Evolutionary conservation across 1,140 invertebrate species (phyloP), one percentile per base, ranked within the genome.

Genomic region (Hirudo medicinalis): DNA sequence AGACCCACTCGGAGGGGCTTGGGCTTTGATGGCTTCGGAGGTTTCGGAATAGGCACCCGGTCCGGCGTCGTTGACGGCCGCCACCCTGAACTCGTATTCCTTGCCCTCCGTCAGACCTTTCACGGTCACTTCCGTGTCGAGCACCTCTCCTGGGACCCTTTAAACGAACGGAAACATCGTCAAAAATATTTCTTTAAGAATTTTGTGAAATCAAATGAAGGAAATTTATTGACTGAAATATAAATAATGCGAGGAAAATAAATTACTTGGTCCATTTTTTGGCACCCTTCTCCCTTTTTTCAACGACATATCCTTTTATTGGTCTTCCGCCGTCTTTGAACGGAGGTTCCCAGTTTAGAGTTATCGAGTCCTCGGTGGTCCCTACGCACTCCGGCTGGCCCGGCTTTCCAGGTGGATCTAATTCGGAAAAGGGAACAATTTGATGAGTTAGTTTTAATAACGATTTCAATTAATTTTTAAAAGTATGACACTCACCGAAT

Each of bases 31-130:
- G 1, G 90, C 86, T 76, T 96, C 94, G 13, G 92, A 94, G 73
- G 89, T 88, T 72, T 90, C 88, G 76, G 91, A 94, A 85, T 87
- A 97, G 17, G 89, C 88, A 49, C 94, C 93, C 80, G 93, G 90
- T 0, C 93, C 94, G 40, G 93, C 95, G 54, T 91, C 91, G 82
- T 97, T 98, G 20, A 94, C 83, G 32, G 94, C 95, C 8, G 91
- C 89, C 0, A 97, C 94, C 71, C 95, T 86, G 86, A 99, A 98
- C 80, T 99, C 95, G 78, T 98, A 98, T 78, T 95, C 91, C 71
- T 92, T 90, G 79, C 96, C 94, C 80, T 96, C 92, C 72, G 92
- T 90, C 20, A 99, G 83, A 74, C 90, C 91, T 67, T 87, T 89
- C 17, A 95, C 90, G 76, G 87, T 86, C 79, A 92, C 94, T 25